A percentile compares a stretch with the other conserved stretches of the same genome.
These are phyloP conservation scores for Chloropsis hardwickii DNA, from an alignment of 2,113 vertebrate species.

Conservation along the genomic window DNA sequence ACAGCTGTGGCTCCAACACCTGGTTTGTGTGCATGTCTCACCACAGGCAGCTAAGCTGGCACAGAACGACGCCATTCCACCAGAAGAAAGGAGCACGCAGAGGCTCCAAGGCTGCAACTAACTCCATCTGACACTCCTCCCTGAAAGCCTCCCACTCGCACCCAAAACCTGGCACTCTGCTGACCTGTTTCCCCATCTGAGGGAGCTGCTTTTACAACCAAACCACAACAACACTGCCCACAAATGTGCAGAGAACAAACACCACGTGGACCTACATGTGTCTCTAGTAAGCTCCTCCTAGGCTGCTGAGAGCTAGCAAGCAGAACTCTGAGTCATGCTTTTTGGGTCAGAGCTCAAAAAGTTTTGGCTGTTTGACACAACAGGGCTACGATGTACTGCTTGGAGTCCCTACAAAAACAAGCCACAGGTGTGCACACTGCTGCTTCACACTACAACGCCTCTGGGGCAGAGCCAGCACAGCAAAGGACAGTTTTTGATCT, in stretches of 20 bases:
- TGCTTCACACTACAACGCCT: neutral
- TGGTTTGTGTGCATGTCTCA: neutral
- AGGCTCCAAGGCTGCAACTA: neutral
- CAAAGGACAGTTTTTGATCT: neutral
- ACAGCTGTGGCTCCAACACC: neutral
- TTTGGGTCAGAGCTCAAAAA: neutral
- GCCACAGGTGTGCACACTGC: neutral
- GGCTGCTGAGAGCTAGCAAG: neutral
- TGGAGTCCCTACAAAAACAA: neutral
- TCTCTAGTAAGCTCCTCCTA: neutral
- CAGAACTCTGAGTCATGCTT: neutral
- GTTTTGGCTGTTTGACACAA: neutral
- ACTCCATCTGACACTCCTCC: neutral
- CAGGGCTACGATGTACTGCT: neutral
- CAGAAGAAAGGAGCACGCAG: neutral
- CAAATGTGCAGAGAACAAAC: neutral
- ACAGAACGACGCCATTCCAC: neutral
- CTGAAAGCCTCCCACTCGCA: neutral
- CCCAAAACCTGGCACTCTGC: neutral
- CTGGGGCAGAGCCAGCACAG: neutral
- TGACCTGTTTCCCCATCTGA: neutral
- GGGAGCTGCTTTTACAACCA: neutral
- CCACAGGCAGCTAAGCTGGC: neutral
- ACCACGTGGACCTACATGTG: neutral
- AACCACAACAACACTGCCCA: conserved; percentile 32